A percentile compares a stretch with the other conserved stretches of the same genome.
phyloP scores from a whole-genome alignment of 2,113 vertebrate genomes.

The Serilophus lunatus region DNA sequence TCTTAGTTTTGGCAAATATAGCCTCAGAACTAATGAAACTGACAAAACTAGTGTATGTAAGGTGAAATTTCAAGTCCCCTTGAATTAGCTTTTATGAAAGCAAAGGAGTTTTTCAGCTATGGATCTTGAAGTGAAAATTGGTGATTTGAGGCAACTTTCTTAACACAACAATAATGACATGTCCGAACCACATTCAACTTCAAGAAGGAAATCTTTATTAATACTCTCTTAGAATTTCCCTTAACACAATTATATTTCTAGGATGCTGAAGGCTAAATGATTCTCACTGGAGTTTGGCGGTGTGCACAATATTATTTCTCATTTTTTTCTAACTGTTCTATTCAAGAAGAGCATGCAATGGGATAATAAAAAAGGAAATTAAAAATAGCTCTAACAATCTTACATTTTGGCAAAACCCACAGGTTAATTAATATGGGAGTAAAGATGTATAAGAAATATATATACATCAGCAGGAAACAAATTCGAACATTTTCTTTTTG shows the following conservation, averaged over 20 bases:
- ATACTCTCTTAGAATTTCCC: neutral
- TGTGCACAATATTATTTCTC: neutral
- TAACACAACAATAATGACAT: neutral
- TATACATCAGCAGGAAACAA: neutral
- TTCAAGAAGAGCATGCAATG: neutral
- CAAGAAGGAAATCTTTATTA: neutral
- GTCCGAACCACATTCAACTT: neutral
- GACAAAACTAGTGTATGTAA: neutral
- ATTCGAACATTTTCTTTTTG: neutral
- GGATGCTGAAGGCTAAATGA: neutral
- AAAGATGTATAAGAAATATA: neutral
- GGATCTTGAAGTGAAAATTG: neutral
- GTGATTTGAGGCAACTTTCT: neutral
- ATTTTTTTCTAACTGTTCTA: neutral
- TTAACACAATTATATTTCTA: neutral
- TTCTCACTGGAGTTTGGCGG: neutral
- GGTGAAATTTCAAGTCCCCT: neutral
- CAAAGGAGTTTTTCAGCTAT: neutral
- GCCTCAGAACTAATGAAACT: conserved; percentile 21
- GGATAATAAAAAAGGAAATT: neutral
- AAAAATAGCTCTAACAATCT: neutral
- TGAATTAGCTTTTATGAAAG: neutral
- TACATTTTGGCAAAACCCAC: neutral
- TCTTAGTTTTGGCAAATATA: conserved; percentile 36
- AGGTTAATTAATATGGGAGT: neutral